These are phyloP conservation scores for Thelaira solivaga DNA, from an alignment of 2,888 invertebrate species.

Conservation along the genomic window DNA sequence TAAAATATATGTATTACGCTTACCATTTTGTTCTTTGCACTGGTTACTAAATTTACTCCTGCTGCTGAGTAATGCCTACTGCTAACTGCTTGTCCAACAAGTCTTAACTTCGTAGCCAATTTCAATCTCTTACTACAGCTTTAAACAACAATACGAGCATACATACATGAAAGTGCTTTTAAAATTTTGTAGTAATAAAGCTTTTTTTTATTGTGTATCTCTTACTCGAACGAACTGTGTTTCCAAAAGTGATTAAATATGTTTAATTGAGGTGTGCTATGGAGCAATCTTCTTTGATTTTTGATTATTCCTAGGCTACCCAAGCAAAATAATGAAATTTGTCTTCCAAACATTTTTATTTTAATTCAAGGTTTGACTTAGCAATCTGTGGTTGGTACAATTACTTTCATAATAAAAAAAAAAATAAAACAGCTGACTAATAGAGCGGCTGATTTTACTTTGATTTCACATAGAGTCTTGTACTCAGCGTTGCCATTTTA, in stretches of 20 bases:
- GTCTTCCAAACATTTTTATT: neutral
- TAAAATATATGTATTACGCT: neutral
- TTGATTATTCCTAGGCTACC: neutral
- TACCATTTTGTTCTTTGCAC: constrained; percentile 64
- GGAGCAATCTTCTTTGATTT: neutral
- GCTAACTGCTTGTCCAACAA: constrained; percentile 18
- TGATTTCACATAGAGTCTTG: too few species aligned
- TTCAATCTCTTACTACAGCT: constrained; percentile 40
- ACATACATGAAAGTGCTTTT: constrained; percentile 53
- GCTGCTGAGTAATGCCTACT: constrained; percentile 21
- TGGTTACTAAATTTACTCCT: constrained; percentile 22
- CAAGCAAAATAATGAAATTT: neutral
- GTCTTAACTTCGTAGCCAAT: constrained; percentile 28
- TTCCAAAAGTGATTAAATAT: neutral
- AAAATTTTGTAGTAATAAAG: constrained; percentile 44
- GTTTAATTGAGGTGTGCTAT: neutral
- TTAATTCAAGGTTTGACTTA: too few species aligned
- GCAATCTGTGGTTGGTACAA: too few species aligned
- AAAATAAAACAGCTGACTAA: too few species aligned
- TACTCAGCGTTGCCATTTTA: too few species aligned
- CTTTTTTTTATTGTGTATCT: constrained; percentile 27
- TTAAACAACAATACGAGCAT: too few species aligned
- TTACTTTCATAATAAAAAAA: too few species aligned
- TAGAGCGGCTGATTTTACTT: too few species aligned
- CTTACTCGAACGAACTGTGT: constrained; percentile 26